Base-by-base conservation (phyloP, 1,140 invertebrate genomes). In the Lordiphosa stackelbergi region DNA sequence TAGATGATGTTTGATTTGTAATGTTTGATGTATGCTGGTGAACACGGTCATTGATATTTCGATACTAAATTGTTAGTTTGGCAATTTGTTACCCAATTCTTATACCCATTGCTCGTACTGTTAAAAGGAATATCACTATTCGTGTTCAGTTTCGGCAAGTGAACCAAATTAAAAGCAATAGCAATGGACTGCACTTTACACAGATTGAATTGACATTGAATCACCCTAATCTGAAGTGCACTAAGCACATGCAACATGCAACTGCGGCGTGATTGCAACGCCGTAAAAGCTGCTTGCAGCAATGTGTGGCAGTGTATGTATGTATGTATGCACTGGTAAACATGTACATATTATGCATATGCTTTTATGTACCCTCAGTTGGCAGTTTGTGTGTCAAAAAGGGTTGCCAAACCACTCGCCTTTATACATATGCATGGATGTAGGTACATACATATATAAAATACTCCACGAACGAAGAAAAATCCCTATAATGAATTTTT, bases 351-450 rank as follows among this genome's bases (percentile, higher is more conserved):
- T 49, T 63, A 54, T 69, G 38, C 53, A 46, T 73, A 40, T 53
- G 45, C 63, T 58, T 54, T 37, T 55, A 69, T 43, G 42, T 51
- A 51, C 66, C 49, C 19, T 19, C 19, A 3, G 19, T 19, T 55
- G 47, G 47, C 72, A 83, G 77, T 83, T 83, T 83, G 77, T 83
- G 77, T 83, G 77, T 74, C 77, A 83, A 60, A 83, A 84, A 84
- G 77, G 72, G 77, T 77, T 83, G 77, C 78, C 77, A 78, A 74
- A 79, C 74, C 66, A 74, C 70, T 74, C 61, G 52, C 47, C 48
- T 69, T 38, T 60, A 53, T 54, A 35, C 60, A 61, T 52, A 49
- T 61, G 24, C 41, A 41, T n/a, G 12, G 40, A 31, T n/a, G 8
- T 41, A 24, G 22, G 38, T 16, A 43, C 12, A 59, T 24, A 53